Base-by-base conservation (phyloP, 2,797 vertebrate genomes). In the Florisuga fusca region DNA sequence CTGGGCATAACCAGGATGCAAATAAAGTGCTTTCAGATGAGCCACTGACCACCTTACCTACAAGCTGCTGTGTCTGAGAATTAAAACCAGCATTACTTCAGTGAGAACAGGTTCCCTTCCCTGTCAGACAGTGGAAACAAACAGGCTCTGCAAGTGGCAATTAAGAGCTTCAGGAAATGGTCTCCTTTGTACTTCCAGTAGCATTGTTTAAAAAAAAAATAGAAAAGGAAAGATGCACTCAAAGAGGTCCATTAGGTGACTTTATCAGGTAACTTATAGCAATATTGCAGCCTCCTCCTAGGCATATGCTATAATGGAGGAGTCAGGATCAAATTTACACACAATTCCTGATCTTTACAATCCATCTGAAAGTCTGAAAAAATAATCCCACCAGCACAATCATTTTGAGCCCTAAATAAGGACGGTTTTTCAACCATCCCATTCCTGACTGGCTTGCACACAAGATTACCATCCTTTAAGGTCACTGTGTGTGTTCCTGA, bases 81-180 rank as follows among this genome's bases (percentile, higher is more conserved):
- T 33, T 36, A 61, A 55, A 15, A 34, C 6, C 16, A 25, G 19
- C 1, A 2, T 14, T 0, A 0, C 7, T 25, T 27, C 38, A 58
- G 14, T 0, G 0, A 54, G 50, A 85, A 33, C 4, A 38, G 5
- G 8, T 31, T 84, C n/a, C 46, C 23, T 73, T 46, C 36, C 17
- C 51, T 84, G 53, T 17, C 27, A 12, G 45, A 43, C 50, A 51
- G 34, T 1, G 8, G 54, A 59, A 71, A 54, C 15, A 87, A 76
- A 55, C 17, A 62, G 45, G 16, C 20, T 68, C 41, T 72, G 41
- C 61, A 80, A 17, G 46, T 27, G 21, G 58, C 31, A 83, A 12
- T 53, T 82, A 41, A 66, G 46, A 84, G 41, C 33, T 51, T 8
- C 11, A 33, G 14, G 15, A 41, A 19, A 57, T 48, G 9, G 14